Evolutionary conservation across 1,140 invertebrate genomes (phyloP), one percentile per base, ranked within the genome.

Genomic region (Aricia agestis): DNA sequence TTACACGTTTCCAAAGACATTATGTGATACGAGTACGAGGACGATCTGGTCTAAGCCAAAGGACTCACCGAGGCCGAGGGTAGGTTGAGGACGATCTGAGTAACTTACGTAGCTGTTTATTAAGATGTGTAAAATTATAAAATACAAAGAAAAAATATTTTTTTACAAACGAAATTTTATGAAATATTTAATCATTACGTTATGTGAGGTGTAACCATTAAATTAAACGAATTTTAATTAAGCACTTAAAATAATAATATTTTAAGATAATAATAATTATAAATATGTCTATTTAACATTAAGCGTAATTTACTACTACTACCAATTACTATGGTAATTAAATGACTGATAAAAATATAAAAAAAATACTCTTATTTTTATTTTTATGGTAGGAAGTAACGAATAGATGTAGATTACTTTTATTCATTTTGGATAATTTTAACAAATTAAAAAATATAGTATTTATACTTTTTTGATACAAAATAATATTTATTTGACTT

Each of bases 1-100:
- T 76, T 76, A 67, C 75, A 65, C 45, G 78, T 70, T 58, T 80
- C 70, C 18, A 74, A 73, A 63, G 78, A 82, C 32, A 77, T 75
- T 61, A 85, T 89, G 72, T 89, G 87, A 89, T 89, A 89, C 75
- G 84, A 89, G 81, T 89, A 89, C 74, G 84, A 89, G 81, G 84
- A 89, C 31, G 85, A 89, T 78, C 74, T 86, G 68, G 86, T 89
- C 76, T 89, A 87, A 89, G 70, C 76, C 75, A 78, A 79, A 70
- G 72, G 70, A 72, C 72, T 68, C 61, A 69, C 63, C 70, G 66
- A 67, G 69, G 58, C 63, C 70, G 66, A 67, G 69, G 58, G 10
- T 69, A 52, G 45, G 45, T 52, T 4, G 9, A 52, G 45, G 45
- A 52, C 45, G 4, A 52, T 52, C 13, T 10, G 10, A 52, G 1